Evolutionary conservation across 2,888 invertebrate species (phyloP).

Genomic region (Aspidiotus destructor): DNA sequence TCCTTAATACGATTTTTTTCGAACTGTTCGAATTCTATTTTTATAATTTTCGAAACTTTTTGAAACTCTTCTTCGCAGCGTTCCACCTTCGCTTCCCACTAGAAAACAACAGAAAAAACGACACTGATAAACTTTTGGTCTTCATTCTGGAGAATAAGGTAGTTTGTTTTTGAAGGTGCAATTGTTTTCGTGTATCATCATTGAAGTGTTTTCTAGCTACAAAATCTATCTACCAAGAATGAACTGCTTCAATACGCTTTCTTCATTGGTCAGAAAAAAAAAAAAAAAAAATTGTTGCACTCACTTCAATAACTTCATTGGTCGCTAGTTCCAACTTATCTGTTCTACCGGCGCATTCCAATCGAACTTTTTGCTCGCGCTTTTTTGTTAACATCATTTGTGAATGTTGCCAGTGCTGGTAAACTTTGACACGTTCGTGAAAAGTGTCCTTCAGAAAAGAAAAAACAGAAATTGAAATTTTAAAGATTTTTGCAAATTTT

Average conservation of each 20-base stretch:
- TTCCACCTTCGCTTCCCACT: constrained; percentile 96
- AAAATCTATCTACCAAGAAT: too few relatives aligned
- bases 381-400: constrained; percentile 89
- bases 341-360: constrained; percentile 76
- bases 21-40: constrained; percentile 86
- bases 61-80: constrained; percentile 93
- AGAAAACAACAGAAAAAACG: constrained; percentile 37
- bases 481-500: too few relatives aligned
- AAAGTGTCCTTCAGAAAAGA: constrained; percentile 51
- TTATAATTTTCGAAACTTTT: constrained; percentile 85
- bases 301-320: constrained; percentile 84
- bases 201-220: too few relatives aligned
- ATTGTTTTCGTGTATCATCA: too few relatives aligned
- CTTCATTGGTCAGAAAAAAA: too few relatives aligned
- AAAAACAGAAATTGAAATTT: too few relatives aligned
- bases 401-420: constrained; percentile 96
- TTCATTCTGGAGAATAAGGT: not conserved
- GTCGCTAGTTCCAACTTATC: constrained; percentile 83
- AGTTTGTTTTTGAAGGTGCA: not conserved
- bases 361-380: constrained; percentile 84
- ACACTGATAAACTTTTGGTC: not conserved
- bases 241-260: too few relatives aligned
- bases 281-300: not conserved
- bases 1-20: constrained; percentile 79
- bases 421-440: constrained; percentile 66